Base-by-base conservation (phyloP, 2,888 invertebrate species). In the Spisula subtruncata region DNA sequence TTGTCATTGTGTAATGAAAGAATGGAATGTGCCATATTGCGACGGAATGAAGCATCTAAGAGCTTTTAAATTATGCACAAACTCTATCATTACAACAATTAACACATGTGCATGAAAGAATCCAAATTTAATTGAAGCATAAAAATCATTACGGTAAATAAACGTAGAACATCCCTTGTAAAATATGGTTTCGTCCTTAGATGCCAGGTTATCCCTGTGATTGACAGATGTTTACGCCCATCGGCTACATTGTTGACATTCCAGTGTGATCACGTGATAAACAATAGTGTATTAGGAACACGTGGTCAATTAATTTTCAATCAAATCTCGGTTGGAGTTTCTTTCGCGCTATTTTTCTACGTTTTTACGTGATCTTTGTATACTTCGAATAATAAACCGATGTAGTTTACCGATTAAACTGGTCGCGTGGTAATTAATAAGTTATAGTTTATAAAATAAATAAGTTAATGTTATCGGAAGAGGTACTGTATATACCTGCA, bases 211-310 rank as follows among this genome's bases (percentile, higher is more conserved):
- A 91, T 92, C 90, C 90, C 87, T 92, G 86, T 94, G 94, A 94
- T 94, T 94, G 94, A 93, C 94, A 93, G 92, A 90, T 89, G 94
- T 91, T 75, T 91, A 92, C 92, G 92, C 93, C 94, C 93, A 91
- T 92, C 92, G 89, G 88, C 90, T 87, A 90, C 93, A 94, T 94
- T 94, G 94, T 94, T 94, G 93, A 94, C 94, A 94, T 94, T 94
- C 94, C 94, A 81, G 51, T 89, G 88, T 83, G 89, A 80, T 93
- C 94, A 94, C 93, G 94, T 94, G 94, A 93, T 83, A 81, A 82
- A 66, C 89, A 89, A 92, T 91, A 91, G 88, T 87, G 87, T 90
- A 85, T 88, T 89, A 84, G 60, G 83, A 90, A 89, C 92, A 91
- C 92, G 92, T 92, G 92, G 92, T 89, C 83, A 89, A 83, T 88